Evolutionary conservation across 37 sponge, comb jelly and placozoan genomes (phyloP).

Genomic region (Ephydatia muelleri): DNA sequence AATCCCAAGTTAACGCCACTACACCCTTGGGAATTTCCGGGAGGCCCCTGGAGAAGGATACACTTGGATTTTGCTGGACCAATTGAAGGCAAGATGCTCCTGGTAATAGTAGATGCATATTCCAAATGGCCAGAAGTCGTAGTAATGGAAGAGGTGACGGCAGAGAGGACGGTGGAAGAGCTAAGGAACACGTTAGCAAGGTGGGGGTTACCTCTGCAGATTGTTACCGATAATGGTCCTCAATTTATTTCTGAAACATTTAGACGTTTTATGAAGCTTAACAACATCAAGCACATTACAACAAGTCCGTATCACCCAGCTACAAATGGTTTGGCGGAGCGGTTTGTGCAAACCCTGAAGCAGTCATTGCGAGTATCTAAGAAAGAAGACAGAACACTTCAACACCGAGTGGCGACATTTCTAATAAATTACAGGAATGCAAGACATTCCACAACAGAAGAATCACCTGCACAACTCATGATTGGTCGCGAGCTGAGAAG

Average conservation of each 20-base stretch:
- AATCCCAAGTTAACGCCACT: not conserved
- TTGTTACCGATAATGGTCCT: slow-evolving; percentile 46
- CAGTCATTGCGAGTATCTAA: not conserved
- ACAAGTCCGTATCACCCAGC: slow-evolving; percentile 21
- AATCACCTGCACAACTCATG: no score
- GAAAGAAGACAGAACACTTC: not conserved
- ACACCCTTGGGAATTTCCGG: slow-evolving; percentile 18
- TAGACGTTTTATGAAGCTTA: slow-evolving; percentile 4
- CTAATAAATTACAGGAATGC: no score
- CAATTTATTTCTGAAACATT: slow-evolving; percentile 35
- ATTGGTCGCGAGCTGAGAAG: no score
- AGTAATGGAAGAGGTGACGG: not conserved
- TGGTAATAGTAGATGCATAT: slow-evolving; percentile 20
- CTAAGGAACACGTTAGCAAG: not conserved
- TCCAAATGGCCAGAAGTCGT: slow-evolving; percentile 27
- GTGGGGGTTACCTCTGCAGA: not conserved
- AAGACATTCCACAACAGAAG: no score
- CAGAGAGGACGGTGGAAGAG: not conserved
- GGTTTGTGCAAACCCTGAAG: not conserved
- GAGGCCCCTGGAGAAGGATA: slow-evolving; percentile 11
- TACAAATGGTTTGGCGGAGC: slow-evolving; percentile 12
- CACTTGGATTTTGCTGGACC: slow-evolving; percentile 36
- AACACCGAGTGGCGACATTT: no score
- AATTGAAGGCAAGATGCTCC: slow-evolving; percentile 5
- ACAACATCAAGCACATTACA: slow-evolving; percentile 23